Evolutionary conservation across 2,888 invertebrate species (phyloP), one percentile per base, ranked within the genome.

Genomic region (Drosophila barbarae): DNA sequence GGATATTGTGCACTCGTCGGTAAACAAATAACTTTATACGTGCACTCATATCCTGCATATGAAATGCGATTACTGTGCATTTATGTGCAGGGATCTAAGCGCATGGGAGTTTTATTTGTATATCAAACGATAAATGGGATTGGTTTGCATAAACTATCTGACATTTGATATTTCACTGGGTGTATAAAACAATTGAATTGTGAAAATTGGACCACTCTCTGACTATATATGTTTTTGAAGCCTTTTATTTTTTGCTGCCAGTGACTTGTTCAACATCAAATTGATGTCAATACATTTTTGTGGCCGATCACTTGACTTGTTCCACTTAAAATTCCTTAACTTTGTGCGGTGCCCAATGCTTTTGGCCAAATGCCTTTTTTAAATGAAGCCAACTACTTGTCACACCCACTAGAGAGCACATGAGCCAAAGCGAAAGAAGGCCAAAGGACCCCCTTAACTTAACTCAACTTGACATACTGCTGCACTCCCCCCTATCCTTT

Each of bases 361-460:
- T 65, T 74, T 69, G 74, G 38, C 61, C 77, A 59, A 50, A 49
- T 64, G 53, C 60, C 60, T 68, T 67, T 71, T 77, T 73, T 67
- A 75, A 73, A 73, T 74, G 50, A 74, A 72, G 74, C 73, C 75
- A 74, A 75, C 73, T 65, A 67, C 75, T 74, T 64, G 69, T 69
- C 67, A 64, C 63, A 55, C 42, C 47, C 61, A 34, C 50, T 51
- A 13, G 59, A 56, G 58, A 57, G 57, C 73, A 69, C 49, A 64
- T 46, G 44, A 55, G 75, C 57, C 70, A 65, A 69, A 56, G 54
- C 41, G 34, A 42, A 57, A 60, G 55, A 52, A 49, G 59, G 59
- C 53, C 59, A 56, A 61, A 68, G 60, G 30, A 58, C 60, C 39
- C 71, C 51, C 75, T 74, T 81, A 73, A 72, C 78, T 77, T 70